Conservation (phyloP, 2,888 invertebrate species). For the Microctonus brassicae region DNA sequence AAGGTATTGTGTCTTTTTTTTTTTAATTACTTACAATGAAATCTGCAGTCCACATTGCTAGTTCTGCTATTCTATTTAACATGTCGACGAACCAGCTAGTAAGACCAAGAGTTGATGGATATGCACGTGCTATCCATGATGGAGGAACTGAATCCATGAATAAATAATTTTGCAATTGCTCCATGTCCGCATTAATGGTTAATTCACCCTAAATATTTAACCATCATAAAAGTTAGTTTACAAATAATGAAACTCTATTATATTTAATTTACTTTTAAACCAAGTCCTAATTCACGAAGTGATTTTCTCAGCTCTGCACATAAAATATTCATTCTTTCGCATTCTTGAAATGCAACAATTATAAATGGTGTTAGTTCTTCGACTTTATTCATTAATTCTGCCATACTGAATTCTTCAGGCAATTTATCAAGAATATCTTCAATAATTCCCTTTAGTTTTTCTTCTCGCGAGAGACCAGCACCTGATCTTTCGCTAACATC, state of each 20-base stretch:
- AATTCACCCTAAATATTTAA: constrained; percentile 81
- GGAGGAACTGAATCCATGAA: constrained; percentile 92
- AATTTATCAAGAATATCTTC: constrained; percentile 92
- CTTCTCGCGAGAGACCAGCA: constrained; percentile 82
- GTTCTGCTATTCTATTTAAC: constrained; percentile 81
- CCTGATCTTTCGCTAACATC: constrained; percentile 81
- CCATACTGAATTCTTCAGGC: constrained; percentile 89
- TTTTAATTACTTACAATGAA: constrained; percentile 74
- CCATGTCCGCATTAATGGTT: constrained; percentile 94
- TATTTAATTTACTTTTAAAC: constrained; percentile 80
- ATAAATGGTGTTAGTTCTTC: constrained; percentile 93
- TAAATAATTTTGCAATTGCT: constrained; percentile 85
- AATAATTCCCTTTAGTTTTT: constrained; percentile 76
- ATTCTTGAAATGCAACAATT: constrained; percentile 93
- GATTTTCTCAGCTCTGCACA: constrained; percentile 86
- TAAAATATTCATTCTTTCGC: constrained; percentile 93
- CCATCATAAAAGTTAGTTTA: neutral
- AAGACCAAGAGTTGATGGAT: constrained; percentile 87
- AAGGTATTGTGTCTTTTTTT: neutral
- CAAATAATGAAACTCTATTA: neutral
- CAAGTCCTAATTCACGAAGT: constrained; percentile 87
- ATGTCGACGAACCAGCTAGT: constrained; percentile 92
- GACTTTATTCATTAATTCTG: constrained; percentile 85
- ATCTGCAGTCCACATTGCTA: constrained; percentile 91
- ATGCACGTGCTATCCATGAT: constrained; percentile 87